Base-by-base conservation (phyloP, 92 coral and sea anemone genomes). In the Zoanthus sansibaricus region DNA sequence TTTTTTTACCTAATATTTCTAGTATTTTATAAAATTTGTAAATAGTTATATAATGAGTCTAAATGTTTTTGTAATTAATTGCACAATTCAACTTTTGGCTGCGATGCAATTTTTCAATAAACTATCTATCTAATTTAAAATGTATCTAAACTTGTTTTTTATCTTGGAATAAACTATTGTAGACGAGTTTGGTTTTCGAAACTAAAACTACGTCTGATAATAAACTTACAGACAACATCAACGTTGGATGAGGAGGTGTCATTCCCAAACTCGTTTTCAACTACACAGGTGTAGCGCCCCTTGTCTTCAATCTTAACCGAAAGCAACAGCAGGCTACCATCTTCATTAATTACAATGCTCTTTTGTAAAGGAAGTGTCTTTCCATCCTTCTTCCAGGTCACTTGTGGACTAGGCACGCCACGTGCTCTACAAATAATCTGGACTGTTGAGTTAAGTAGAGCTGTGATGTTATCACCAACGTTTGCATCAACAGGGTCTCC, bases 381-480 rank as follows among this genome's bases (percentile, higher is more conserved):
- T 62, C 84, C 84, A 45, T 79, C 74, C 5, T 79, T 79, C 16
- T 13, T 79, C 84, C 84, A 79, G 18, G 58, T 79, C 7, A 79
- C 45, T 7, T 12, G 45, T 9, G 85, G 85, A 5, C 17, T 47
- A 11, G 85, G 85, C 7, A 33, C 7, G 5, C 85, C 85, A 25
- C 58, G 20, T 12, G 85, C 85, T 32, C 9, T 62, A 46, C 85
- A 80, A 0, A 16, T 30, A 44, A 80, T 47, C 4, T 75, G 72
- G 7, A 80, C 58, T 25, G 85, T 80, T 25, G 85, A 42, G 47
- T 64, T 48, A 30, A 72, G 47, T 20, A 80, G 75, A 13, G 75
- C 58, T 14, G 85, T 66, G 42, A 80, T 16, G 73, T 80, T 80
- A 48, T 80, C 85, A 6, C 85, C 85, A n/a, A 80, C 49, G 25